Evolutionary conservation across 2,797 vertebrate genomes (phyloP).

Genomic region (Vireo griseus): DNA sequence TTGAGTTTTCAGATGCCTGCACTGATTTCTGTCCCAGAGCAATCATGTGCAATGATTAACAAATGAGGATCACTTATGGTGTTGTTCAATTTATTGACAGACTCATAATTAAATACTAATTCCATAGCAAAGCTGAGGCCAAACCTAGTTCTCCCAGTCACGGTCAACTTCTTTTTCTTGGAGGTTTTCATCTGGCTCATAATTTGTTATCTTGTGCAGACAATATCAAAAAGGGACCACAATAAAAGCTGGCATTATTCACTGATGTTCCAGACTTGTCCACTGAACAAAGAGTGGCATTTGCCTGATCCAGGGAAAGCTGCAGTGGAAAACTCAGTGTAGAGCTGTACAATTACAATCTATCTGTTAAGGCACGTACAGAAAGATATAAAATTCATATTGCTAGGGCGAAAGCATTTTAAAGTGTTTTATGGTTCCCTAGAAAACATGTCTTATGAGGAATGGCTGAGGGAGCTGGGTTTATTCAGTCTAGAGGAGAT

Average conservation of each 20-base stretch:
- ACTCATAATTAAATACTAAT: neutral
- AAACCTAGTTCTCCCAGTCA: neutral
- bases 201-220: neutral
- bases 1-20: slow-evolving; percentile 38
- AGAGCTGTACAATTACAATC: neutral
- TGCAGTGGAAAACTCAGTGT: neutral
- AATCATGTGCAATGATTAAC: slow-evolving; percentile 1
- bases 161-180: neutral
- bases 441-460: neutral
- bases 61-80: neutral
- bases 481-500: neutral
- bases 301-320: neutral
- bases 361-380: neutral
- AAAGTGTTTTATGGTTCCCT: neutral
- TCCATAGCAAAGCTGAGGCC: neutral
- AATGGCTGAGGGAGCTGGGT: neutral
- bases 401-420: rapidly evolving
- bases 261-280: slow-evolving; percentile 18
- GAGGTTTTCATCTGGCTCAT: neutral
- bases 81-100: neutral
- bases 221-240: neutral
- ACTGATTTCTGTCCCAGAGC: neutral
- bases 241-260: neutral
- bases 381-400: neutral
- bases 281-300: slow-evolving; percentile 9